These are phyloP conservation scores for Volucella inanis DNA, from an alignment of 2,888 invertebrate genomes.

Conservation along the genomic window DNA sequence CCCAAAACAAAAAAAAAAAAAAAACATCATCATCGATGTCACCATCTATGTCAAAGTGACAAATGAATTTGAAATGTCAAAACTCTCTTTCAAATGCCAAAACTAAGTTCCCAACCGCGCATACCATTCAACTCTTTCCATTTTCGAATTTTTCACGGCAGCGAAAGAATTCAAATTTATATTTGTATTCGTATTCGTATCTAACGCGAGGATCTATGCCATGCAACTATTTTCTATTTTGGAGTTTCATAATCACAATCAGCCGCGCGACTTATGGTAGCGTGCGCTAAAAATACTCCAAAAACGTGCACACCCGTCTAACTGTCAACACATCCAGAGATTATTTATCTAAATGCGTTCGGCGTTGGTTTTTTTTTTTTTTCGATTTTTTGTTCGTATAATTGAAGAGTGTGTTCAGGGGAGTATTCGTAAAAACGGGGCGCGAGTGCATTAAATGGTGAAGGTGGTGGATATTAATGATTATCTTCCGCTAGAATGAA, in stretches of 20 bases:
- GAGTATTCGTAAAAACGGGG: not conserved
- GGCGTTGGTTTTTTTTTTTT: slow-evolving; percentile 20
- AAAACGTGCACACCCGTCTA: slow-evolving; percentile 56
- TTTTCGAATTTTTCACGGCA: slow-evolving; percentile 17
- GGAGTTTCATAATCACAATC: slow-evolving; percentile 52
- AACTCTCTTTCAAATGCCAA: slow-evolving; percentile 51
- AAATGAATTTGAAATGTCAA: slow-evolving; percentile 58
- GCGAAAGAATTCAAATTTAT: not conserved
- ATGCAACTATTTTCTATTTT: slow-evolving; percentile 57
- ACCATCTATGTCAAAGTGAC: slow-evolving; percentile 41
- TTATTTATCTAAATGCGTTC: slow-evolving; percentile 70
- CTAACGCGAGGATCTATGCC: slow-evolving; percentile 26
- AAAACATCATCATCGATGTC: slow-evolving; percentile 27
- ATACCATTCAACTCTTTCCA: slow-evolving; percentile 13
- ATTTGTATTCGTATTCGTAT: slow-evolving; percentile 30
- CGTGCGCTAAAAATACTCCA: slow-evolving; percentile 57
- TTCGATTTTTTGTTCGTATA: slow-evolving; percentile 10
- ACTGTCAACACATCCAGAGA: slow-evolving; percentile 62
- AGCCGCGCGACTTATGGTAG: slow-evolving; percentile 7
- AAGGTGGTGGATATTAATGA: slow-evolving; percentile 66
- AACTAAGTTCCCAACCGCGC: not conserved
- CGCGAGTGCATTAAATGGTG: slow-evolving; percentile 44
- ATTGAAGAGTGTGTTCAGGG: slow-evolving; percentile 21
- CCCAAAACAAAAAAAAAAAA: slow-evolving; percentile 1
- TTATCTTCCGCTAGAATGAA: slow-evolving; percentile 70